Evolutionary conservation across 2,113 vertebrate species (phyloP), one percentile per base, ranked within the genome.

Genomic region (Piprites chloris): DNA sequence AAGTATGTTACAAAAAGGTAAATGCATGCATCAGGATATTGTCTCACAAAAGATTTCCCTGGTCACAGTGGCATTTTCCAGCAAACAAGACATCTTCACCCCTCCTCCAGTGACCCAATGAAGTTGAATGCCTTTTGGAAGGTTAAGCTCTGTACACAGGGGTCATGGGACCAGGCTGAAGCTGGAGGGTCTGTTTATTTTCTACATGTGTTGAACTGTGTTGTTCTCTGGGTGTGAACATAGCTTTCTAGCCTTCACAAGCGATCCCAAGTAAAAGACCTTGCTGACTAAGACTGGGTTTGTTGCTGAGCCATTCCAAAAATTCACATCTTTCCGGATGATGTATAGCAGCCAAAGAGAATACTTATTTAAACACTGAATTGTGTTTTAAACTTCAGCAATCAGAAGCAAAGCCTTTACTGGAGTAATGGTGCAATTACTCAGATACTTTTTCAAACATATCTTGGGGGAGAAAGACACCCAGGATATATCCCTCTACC

Each of bases 151-250:
- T 91, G 68, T 84, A 62, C 75, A 1, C 90, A 63, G 79, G 52
- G 95, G 96, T 96, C 95, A 96, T 94, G 95, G 87, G 96, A 94
- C 90, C 47, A 78, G 72, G 63, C 72, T 93, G 92, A 83, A 93
- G 75, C 15, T 0, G 6, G 68, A 71, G 87, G 65, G 92, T 94
- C 96, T 97, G 96, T 92, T 97, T 96, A 93, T 96, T 97, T 96
- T 96, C 96, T 92, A 44, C 85, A 19, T 93, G 72, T 93, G 87
- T 93, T 93, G 92, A 96, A 47, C 87, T 88, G 3, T 65, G 82
- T 67, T 88, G 82, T 84, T 95, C 67, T 58, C 87, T 52, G 88
- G 90, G 92, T 93, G 96, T 88, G 93, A 95, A 96, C 20, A 6
- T 14, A 85, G 62, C 63, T 86, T 91, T 91, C 79, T 71, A 94